Evolutionary conservation across 2,888 invertebrate species (phyloP), one percentile per base, ranked within the genome.

Genomic region (Diadegma fenestrale): DNA sequence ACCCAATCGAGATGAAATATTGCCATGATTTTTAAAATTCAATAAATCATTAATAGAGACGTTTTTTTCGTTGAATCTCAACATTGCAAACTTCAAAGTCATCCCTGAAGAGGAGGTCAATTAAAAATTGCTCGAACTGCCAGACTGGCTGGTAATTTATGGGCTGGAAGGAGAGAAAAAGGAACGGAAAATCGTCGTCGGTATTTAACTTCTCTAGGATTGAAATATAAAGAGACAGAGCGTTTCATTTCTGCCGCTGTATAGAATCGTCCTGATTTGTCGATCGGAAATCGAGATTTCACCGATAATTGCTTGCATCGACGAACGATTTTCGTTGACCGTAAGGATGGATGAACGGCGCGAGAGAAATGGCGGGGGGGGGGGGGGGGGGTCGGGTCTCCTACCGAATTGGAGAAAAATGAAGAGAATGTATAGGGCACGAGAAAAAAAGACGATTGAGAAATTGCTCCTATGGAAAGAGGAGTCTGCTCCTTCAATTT

Each of bases 301-400:
- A 51, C 84, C 84, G 81, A 85, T 85, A 85, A 85, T 85, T 85
- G 80, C 77, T 84, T 84, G 81, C 77, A 75, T 66, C 75, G 85
- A 33, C 43, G 71, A 82, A 82, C 69, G 82, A 80, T 85, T 79
- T 80, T 82, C 71, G 82, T 76, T 58, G 48, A 76, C 63, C 76
- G 66, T 75, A 41, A 54, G 58, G 73, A 37, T 37, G 12, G 45
- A 22, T 37, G 41, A 71, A 17, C 12, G 26, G n/a, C 63, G 43
- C 51, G 51, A 71, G n/a, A 58, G 76, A 79, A 37, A 43, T 41
- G 45, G 72, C 10, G 51, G 26, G 73, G 69, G n/a, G n/a, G n/a
- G n/a, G n/a, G n/a, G n/a, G n/a, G n/a, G n/a, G n/a, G n/a, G n/a
- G n/a, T n/a, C n/a, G n/a, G 58, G 71, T 14, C 26, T 30, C 1